These are phyloP conservation scores for Magallana angulata DNA, from an alignment of 1,140 invertebrate species.

Conservation along the genomic window DNA sequence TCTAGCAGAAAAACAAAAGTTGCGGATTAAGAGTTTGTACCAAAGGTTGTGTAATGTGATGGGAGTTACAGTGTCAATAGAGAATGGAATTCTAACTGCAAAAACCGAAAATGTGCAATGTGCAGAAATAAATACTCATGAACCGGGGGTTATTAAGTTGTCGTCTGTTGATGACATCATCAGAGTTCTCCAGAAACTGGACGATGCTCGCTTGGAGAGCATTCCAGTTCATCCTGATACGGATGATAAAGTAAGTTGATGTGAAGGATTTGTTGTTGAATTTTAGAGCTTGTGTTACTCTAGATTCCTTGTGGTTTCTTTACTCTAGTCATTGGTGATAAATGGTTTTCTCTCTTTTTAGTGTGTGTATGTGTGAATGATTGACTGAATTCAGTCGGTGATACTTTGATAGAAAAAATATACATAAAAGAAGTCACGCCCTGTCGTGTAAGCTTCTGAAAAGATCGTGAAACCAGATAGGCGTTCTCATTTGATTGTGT, in stretches of 20 bases:
- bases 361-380: constrained; percentile 2
- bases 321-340: neutral
- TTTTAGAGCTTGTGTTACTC: neutral
- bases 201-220: constrained; percentile 8
- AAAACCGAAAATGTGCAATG: neutral
- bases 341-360: neutral
- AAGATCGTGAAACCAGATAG: neutral
- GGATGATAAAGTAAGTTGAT: constrained; percentile 29
- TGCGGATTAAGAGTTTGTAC: neutral
- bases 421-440: neutral
- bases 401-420: neutral
- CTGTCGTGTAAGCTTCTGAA: neutral
- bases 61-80: neutral
- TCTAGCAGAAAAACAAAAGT: too few relatives aligned
- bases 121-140: neutral
- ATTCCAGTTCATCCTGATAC: constrained; percentile 23
- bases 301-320: neutral
- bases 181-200: constrained; percentile 14
- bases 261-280: neutral
- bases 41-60: neutral
- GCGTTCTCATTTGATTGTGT: neutral
- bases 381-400: neutral
- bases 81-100: neutral
- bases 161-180: constrained; percentile 22
- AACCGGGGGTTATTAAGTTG: neutral